Conservation (phyloP, 2,113 vertebrate genomes). For the Peromyscus maniculatus region DNA sequence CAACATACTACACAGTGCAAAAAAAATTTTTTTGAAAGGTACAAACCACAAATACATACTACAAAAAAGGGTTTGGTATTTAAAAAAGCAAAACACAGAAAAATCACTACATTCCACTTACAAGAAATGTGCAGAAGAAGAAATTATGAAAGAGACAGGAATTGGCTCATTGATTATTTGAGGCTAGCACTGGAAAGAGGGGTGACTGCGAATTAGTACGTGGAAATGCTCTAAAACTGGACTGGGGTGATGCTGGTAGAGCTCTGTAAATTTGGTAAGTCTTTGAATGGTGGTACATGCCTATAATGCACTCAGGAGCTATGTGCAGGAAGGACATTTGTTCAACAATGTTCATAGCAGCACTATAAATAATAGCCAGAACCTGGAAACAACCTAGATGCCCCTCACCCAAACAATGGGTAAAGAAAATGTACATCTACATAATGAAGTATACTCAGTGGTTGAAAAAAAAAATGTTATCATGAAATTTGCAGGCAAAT, state of each 20-base stretch:
- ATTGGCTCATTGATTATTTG: not conserved
- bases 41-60: not conserved
- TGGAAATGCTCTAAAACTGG: constrained; percentile 7
- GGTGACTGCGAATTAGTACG: not conserved
- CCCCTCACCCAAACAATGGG: no score
- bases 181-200: not conserved
- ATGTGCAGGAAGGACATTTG: not conserved
- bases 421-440: no score
- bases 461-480: no score
- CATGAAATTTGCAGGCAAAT: no score
- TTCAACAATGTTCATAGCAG: no score
- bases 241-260: not conserved
- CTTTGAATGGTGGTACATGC: not conserved
- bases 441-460: no score
- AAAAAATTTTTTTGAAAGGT: not conserved
- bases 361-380: no score
- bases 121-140: constrained; percentile 25
- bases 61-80: not conserved
- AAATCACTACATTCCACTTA: not conserved
- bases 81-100: not conserved
- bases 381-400: no score
- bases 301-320: not conserved
- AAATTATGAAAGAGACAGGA: not conserved
- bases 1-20: not conserved
- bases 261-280: not conserved